A percentile compares a stretch with the other conserved stretches of the same genome.
These are phyloP conservation scores for Porites australiensis DNA, from an alignment of 64 coral and sea anemone species.

Conservation along the genomic window DNA sequence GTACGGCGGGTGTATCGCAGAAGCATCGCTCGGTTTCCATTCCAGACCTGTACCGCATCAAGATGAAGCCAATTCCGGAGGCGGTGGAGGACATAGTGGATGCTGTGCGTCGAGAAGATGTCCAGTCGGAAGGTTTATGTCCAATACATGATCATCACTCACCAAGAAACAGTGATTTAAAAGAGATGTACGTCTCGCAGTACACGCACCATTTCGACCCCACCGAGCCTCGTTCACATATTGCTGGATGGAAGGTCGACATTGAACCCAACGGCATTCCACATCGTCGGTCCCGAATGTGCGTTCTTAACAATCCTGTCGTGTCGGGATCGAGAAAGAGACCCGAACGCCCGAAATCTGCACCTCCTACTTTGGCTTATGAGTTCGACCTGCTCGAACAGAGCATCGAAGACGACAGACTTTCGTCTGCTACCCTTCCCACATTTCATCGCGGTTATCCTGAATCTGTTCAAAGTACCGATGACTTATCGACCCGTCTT, in stretches of 20 bases:
- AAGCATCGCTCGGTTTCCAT: constrained; percentile 53
- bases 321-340: constrained; percentile 56
- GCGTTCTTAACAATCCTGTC: constrained; percentile 80
- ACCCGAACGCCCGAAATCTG: constrained; percentile 81
- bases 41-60: constrained; percentile 65
- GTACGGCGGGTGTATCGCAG: constrained; percentile 2
- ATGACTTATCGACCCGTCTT: constrained; percentile 38
- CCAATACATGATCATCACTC: constrained; percentile 4
- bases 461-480: constrained; percentile 16
- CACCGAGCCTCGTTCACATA: constrained; percentile 74
- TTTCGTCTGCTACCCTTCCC: constrained; percentile 25
- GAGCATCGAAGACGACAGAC: constrained; percentile 54
- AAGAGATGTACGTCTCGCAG: constrained; percentile 93
- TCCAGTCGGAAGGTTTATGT: neutral
- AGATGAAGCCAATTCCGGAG: constrained; percentile 52
- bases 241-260: constrained; percentile 93
- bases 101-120: constrained; percentile 27
- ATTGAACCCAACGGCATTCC: constrained; percentile 88
- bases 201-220: constrained; percentile 89
- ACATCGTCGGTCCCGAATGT: constrained; percentile 85
- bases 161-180: constrained; percentile 58
- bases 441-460: constrained; percentile 19
- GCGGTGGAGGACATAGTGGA: constrained; percentile 31
- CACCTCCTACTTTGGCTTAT: constrained; percentile 68
- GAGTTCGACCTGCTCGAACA: constrained; percentile 33